These are phyloP conservation scores for Spongilla lacustris DNA, from an alignment of 37 sponge, comb jelly and placozoan genomes.

Conservation along the genomic window DNA sequence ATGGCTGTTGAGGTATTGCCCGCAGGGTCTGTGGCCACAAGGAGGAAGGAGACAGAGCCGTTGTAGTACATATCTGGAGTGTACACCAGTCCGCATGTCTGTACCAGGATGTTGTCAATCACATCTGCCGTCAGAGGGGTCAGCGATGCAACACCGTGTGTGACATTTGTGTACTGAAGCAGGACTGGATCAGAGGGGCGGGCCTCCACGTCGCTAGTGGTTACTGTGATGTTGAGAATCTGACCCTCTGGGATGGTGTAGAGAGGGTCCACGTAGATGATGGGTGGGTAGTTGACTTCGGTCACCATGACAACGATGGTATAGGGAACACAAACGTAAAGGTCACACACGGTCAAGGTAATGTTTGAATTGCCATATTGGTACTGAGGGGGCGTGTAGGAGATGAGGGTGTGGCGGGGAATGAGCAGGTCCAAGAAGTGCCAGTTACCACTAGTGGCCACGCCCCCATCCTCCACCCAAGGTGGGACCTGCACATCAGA, in stretches of 20 bases:
- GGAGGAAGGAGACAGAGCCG: conserved; percentile 53
- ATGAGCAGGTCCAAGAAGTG: neutral
- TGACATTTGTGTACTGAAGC: no score
- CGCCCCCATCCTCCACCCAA: neutral
- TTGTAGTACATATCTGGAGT: conserved; percentile 69
- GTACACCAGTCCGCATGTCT: conserved; percentile 58
- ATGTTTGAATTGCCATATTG: conserved; percentile 37
- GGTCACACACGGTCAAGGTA: conserved; percentile 71
- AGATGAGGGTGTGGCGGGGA: neutral
- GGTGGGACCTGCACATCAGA: conserved; percentile 78
- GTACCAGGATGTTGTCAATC: conserved; percentile 28
- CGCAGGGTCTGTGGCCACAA: conserved; percentile 68
- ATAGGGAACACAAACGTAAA: conserved; percentile 42
- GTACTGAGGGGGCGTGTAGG: conserved; percentile 36
- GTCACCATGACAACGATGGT: conserved; percentile 43
- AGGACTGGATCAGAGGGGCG: no score
- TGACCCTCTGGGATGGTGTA: no score
- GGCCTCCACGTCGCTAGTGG: no score
- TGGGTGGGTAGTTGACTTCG: conserved; percentile 79
- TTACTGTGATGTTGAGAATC: no score
- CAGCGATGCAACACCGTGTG: no score
- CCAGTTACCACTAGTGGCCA: neutral
- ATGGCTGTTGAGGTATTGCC: conserved; percentile 30
- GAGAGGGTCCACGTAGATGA: conserved; percentile 21
- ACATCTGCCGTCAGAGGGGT: neutral